phyloP scores from a whole-genome alignment of 2,888 invertebrate species.

The Oegoconia quadripuncta region DNA sequence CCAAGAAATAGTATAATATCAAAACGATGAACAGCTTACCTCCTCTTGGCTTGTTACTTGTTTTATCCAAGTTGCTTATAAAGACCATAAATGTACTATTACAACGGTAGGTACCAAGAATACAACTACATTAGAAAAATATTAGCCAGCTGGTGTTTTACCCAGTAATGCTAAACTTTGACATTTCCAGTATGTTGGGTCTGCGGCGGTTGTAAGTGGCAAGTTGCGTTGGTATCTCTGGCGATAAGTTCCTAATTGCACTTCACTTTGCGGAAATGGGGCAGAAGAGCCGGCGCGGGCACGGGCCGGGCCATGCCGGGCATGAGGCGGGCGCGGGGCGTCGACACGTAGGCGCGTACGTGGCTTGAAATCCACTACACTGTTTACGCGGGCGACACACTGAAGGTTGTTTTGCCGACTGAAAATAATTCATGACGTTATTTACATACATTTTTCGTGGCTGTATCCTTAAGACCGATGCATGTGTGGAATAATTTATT shows the following conservation, averaged over 20 bases:
- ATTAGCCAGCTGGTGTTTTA: no score
- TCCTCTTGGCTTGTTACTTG: no score
- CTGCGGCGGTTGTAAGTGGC: conserved; percentile 32
- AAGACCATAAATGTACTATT: no score
- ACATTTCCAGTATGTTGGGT: conserved; percentile 20
- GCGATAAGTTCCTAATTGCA: conserved; percentile 69
- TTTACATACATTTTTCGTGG: background rate
- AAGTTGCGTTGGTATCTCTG: conserved; percentile 45
- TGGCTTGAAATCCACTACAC: conserved; percentile 54
- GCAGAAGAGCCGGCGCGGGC: conserved; percentile 22
- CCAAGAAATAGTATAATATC: no score
- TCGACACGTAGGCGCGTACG: conserved; percentile 53
- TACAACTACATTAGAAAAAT: no score
- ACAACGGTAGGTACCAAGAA: no score
- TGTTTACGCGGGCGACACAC: conserved; percentile 43
- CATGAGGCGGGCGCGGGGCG: conserved; percentile 36
- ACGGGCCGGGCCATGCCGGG: background rate
- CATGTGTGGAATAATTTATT: no score
- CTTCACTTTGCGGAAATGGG: conserved; percentile 59
- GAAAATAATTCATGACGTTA: background rate
- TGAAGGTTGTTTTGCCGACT: conserved; percentile 20
- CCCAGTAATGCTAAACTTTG: background rate
- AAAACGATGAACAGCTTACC: no score
- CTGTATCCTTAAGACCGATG: no score
- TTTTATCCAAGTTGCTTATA: no score